Evolutionary conservation across 2,888 invertebrate species (phyloP).

Genomic region (Chrysomela aeneicollis): DNA sequence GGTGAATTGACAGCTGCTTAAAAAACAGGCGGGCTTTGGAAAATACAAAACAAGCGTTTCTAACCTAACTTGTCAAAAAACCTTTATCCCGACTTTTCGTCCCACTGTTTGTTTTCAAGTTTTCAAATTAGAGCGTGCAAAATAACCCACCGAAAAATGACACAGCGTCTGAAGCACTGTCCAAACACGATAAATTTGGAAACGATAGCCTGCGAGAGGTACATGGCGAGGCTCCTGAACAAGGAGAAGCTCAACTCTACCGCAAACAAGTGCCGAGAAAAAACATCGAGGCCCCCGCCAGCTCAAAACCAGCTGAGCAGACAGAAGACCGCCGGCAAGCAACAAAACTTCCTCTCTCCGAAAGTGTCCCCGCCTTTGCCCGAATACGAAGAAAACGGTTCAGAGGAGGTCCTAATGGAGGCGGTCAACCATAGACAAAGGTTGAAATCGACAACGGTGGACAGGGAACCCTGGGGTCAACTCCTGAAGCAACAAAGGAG

Average conservation of each 20-base stretch:
- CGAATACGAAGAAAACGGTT: constrained; percentile 41
- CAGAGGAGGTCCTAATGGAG: constrained; percentile 49
- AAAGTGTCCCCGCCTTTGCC: constrained; percentile 19
- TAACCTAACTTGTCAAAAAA: constrained; percentile 43
- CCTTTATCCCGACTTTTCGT: constrained; percentile 22
- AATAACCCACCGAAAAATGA: constrained; percentile 31
- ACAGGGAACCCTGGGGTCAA: constrained; percentile 51
- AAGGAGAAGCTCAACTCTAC: constrained; percentile 34
- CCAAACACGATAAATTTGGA: constrained; percentile 33
- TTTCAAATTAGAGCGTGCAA: constrained; percentile 36
- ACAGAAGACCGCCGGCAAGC: constrained; percentile 34
- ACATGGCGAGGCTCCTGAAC: constrained; percentile 39
- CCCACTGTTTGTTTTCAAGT: constrained; percentile 30
- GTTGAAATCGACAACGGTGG: constrained; percentile 43
- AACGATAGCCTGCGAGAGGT: constrained; percentile 40
- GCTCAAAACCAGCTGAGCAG: constrained; percentile 36
- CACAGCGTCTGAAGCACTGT: constrained; percentile 32
- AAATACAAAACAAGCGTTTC: constrained; percentile 38
- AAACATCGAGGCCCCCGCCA: constrained; percentile 26
- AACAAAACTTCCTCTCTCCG: constrained; percentile 38
- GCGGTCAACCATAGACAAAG: constrained; percentile 46
- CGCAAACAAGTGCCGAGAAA: constrained; percentile 30
- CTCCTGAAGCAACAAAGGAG: constrained; percentile 48
- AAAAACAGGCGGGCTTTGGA: constrained; percentile 36
- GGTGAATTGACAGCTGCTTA: not conserved